Conservation (phyloP, 2,113 vertebrate genomes). For the Grus americana region DNA sequence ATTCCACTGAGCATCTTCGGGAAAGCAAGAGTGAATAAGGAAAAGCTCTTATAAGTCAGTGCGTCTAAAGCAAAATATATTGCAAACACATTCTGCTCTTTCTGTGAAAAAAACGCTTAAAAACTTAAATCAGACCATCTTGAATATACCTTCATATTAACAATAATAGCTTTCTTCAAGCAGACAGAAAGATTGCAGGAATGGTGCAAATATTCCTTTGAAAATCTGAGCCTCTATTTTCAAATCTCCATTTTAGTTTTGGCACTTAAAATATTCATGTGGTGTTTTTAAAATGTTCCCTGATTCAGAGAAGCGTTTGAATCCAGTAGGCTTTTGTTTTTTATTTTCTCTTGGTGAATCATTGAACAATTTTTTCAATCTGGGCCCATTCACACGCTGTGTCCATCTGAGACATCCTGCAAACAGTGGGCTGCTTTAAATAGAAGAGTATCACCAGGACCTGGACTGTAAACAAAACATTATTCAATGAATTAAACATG, state of each 20-base stretch:
- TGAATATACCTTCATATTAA: neutral
- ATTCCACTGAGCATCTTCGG: neutral
- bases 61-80: neutral
- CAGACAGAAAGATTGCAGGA: neutral
- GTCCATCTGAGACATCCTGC: constrained; percentile 31
- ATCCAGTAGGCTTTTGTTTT: constrained; percentile 34
- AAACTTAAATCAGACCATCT: neutral
- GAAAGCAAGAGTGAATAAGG: neutral
- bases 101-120: neutral
- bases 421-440: constrained; percentile 33
- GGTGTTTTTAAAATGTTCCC: constrained; percentile 55
- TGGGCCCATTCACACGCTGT: constrained; percentile 41
- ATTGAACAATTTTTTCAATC: constrained; percentile 54
- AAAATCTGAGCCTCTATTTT: constrained; percentile 14
- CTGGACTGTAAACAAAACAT: neutral
- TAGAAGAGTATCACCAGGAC: constrained; percentile 21
- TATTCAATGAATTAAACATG: constrained; percentile 18
- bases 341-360: constrained; percentile 50
- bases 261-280: constrained; percentile 47
- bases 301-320: constrained; percentile 38
- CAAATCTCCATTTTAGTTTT: neutral
- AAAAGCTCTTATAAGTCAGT: neutral
- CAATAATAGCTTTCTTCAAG: neutral
- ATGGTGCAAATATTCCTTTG: neutral
- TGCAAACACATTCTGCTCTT: neutral